Conservation (phyloP, 1,140 invertebrate genomes). For the Macrotrachela quadricornifera region DNA sequence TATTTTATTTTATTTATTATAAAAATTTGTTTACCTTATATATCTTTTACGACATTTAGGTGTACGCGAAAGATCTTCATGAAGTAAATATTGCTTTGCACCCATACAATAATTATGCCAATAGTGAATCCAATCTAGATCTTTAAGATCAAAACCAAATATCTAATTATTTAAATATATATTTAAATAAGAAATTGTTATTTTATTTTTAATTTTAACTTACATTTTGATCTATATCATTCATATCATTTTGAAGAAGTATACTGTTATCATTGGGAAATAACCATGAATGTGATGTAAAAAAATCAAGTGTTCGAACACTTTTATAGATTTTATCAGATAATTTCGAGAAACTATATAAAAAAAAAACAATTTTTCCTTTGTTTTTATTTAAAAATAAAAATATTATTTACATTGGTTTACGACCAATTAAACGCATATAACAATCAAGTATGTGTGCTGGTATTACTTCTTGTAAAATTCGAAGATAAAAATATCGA, state of each 20-base stretch:
- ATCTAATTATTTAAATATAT: slow-evolving; percentile 3
- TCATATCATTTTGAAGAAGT: slow-evolving; percentile 37
- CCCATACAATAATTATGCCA: slow-evolving; percentile 24
- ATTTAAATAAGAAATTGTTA: neutral
- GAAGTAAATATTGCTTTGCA: slow-evolving; percentile 22
- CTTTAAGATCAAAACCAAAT: slow-evolving; percentile 21
- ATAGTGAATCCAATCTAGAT: slow-evolving; percentile 22
- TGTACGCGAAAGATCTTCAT: slow-evolving; percentile 21
- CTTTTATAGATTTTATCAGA: slow-evolving; percentile 53
- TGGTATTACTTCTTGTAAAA: slow-evolving; percentile 23
- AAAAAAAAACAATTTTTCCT: too few relatives aligned
- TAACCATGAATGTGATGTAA: slow-evolving; percentile 54
- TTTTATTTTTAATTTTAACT: neutral
- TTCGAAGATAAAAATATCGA: too few relatives aligned
- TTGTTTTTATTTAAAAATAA: too few relatives aligned
- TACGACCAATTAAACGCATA: slow-evolving; percentile 17
- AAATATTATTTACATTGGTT: slow-evolving; percentile 20
- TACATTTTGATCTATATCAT: slow-evolving; percentile 37
- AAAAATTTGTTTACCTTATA: slow-evolving; percentile 17
- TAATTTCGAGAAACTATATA: slow-evolving; percentile 23
- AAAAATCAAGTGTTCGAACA: slow-evolving; percentile 53
- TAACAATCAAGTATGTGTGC: slow-evolving; percentile 25
- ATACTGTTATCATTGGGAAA: slow-evolving; percentile 52
- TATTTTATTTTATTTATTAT: neutral
- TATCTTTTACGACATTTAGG: slow-evolving; percentile 17